These are phyloP conservation scores for Octomys mimax DNA, from an alignment of 2,797 vertebrate genomes.

Conservation along the genomic window DNA sequence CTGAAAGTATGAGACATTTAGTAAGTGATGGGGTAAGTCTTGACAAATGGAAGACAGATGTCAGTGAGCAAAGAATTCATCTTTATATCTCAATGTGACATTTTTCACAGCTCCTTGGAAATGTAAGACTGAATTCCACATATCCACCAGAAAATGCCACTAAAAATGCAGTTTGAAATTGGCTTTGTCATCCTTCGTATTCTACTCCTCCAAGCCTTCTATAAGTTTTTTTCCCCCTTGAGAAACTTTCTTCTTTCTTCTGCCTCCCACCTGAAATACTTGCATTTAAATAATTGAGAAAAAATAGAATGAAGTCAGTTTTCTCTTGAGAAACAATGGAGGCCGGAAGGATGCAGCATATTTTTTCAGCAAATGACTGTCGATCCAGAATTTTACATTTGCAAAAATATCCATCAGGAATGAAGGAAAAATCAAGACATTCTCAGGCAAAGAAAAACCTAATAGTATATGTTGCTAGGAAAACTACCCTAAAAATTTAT, in stretches of 20 bases:
- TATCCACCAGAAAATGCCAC: not conserved
- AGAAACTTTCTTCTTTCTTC: not conserved
- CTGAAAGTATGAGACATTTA: not conserved
- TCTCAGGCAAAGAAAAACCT: not conserved
- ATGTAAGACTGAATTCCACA: not conserved
- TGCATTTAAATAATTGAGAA: not conserved
- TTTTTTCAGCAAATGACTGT: not conserved
- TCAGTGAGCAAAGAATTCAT: not conserved
- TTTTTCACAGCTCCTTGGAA: not conserved
- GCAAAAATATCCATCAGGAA: not conserved
- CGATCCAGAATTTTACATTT: not conserved
- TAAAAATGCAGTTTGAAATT: not conserved
- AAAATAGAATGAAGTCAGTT: not conserved
- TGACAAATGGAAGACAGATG: not conserved
- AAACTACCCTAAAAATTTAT: not conserved
- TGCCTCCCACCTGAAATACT: not conserved
- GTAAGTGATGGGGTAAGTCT: not conserved
- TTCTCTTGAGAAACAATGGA: not conserved
- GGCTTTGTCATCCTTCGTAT: not conserved
- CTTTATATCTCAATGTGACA: not conserved
- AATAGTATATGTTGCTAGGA: not conserved
- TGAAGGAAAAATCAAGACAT: not conserved
- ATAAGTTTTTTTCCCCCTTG: not conserved
- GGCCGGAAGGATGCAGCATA: not conserved
- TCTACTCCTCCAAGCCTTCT: not conserved